Evolutionary conservation across 2,888 invertebrate genomes (phyloP).

Genomic region (Seira musarum): DNA sequence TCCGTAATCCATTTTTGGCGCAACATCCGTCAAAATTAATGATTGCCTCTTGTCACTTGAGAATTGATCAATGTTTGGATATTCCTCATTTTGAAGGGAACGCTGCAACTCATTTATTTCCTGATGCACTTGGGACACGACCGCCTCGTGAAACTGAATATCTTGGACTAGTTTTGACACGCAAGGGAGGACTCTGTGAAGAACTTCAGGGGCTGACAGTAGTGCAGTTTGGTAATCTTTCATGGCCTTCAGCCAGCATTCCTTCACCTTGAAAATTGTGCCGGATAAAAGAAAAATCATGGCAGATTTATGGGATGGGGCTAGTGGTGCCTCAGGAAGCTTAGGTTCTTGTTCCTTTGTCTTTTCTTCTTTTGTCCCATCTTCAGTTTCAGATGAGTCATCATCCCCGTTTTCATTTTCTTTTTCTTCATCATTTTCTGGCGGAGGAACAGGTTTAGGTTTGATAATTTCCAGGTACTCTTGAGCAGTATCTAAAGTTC

Average conservation of each 20-base stretch:
- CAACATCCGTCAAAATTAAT: constrained; percentile 55
- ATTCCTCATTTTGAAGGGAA: constrained; percentile 46
- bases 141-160: constrained; percentile 62
- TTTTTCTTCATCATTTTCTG: background rate
- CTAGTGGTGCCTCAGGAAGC: background rate
- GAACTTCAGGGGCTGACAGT: constrained; percentile 59
- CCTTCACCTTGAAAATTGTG: constrained; percentile 54
- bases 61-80: constrained; percentile 55
- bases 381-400: background rate
- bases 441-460: constrained; percentile 12
- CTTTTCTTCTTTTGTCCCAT: background rate
- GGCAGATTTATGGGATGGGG: constrained; percentile 54
- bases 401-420: background rate
- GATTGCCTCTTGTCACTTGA: constrained; percentile 51
- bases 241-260: constrained; percentile 58
- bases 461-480: constrained; percentile 41
- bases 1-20: constrained; percentile 61
- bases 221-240: constrained; percentile 63
- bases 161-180: constrained; percentile 63
- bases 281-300: constrained; percentile 59
- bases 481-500: constrained; percentile 45
- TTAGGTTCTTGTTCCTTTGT: background rate
- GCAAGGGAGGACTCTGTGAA: constrained; percentile 45
- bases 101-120: constrained; percentile 51
- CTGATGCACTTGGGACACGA: constrained; percentile 53